Conservation (phyloP, 2,113 vertebrate species). For the Pavo muticus region DNA sequence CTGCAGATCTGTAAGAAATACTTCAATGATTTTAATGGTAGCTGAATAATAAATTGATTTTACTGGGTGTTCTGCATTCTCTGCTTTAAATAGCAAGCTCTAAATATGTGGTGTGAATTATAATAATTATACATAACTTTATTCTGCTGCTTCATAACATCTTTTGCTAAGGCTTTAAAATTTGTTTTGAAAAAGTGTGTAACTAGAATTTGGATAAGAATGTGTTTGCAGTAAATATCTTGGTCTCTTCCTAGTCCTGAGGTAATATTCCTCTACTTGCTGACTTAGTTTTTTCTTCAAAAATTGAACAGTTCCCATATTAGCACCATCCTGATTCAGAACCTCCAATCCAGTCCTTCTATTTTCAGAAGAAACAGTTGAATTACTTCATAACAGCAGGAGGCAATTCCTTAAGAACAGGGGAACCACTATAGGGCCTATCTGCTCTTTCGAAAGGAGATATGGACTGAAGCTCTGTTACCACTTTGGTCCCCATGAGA, state of each 20-base stretch:
- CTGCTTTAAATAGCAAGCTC: neutral
- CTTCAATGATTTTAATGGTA: conserved; percentile 1
- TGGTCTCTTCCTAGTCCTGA: neutral
- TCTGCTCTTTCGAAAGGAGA: neutral
- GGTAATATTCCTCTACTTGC: neutral
- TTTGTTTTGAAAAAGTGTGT: neutral
- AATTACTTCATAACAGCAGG: neutral
- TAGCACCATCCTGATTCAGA: neutral
- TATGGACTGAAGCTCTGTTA: neutral
- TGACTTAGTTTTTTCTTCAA: neutral
- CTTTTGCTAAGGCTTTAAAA: neutral
- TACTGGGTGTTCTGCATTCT: neutral
- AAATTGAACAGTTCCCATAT: neutral
- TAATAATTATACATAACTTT: neutral
- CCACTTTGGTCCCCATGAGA: neutral
- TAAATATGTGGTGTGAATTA: neutral
- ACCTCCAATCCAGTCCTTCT: neutral
- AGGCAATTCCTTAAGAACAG: neutral
- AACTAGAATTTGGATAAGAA: neutral
- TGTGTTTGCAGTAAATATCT: neutral
- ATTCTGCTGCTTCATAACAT: neutral
- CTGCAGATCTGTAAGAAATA: conserved; percentile 15
- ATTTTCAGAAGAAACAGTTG: neutral
- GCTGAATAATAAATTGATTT: conserved; percentile 18
- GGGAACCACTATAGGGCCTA: neutral